Evolutionary conservation across 2,888 invertebrate species (phyloP), one percentile per base, ranked within the genome.

Genomic region (Hydraecia micacea): DNA sequence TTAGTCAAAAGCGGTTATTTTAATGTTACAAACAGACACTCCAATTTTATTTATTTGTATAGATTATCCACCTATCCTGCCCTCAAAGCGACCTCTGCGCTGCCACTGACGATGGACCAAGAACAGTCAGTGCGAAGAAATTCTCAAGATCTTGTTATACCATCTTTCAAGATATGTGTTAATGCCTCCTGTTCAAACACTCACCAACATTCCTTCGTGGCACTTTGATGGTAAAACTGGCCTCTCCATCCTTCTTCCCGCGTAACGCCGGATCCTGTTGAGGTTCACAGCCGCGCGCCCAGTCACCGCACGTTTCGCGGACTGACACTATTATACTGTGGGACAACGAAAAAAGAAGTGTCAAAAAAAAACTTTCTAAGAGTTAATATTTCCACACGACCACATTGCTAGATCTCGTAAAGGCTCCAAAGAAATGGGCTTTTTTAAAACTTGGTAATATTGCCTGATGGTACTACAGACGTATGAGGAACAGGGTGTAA

Each of bases 241-340:
- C 98, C 90, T 99, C 99, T 0, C 92, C 93, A 94, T 99, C 99
- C 93, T 99, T 99, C 96, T 99, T 99, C 1, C 99, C 99, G 87
- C 98, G 98, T 32, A 99, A 96, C 3, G 98, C 99, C 0, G 99
- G 99, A 95, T 99, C 99, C 89, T 99, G 98, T 25, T 98, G 97
- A 2, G 99, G 99, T 92, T 99, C 99, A 74, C 98, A 98, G 25
- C 99, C 99, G 86, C 98, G 97, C 90, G 98, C 98, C 99, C 99
- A 99, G 96, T 99, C 99, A 1, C 99, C 99, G 93, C 99, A 99
- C 0, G 99, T 99, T 96, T 99, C 99, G 25, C 99, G 97, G 8
- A 99, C 99, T 0, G 99, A 99, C 95, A 99, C 98, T 86, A 99
- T 98, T 89, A 99, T 99, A 94, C 99, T 99, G 36, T 15, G 15